Conservation (phyloP, 2,888 invertebrate species). For the Campaea margaritaria region DNA sequence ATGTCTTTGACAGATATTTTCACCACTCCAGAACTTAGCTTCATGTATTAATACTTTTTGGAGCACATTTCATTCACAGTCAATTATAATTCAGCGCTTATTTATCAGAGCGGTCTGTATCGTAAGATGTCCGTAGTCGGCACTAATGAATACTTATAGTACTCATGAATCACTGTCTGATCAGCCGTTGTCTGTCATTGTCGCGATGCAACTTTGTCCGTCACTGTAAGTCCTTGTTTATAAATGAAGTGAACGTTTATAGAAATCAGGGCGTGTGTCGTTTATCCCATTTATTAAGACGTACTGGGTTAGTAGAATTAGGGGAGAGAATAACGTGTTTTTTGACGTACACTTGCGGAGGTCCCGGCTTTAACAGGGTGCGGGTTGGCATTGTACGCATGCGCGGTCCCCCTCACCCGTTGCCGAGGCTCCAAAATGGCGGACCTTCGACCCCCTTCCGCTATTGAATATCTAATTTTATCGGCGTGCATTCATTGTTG, state of each 20-base stretch:
- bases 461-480: slow-evolving; percentile 85
- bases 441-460: slow-evolving; percentile 79
- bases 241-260: slow-evolving; percentile 37
- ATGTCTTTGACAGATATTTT: slow-evolving; percentile 13
- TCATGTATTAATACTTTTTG: background rate
- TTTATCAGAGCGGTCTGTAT: slow-evolving; percentile 7
- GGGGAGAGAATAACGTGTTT: slow-evolving; percentile 83
- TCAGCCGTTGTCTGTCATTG: slow-evolving; percentile 74
- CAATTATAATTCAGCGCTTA: slow-evolving; percentile 4
- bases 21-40: slow-evolving; percentile 11
- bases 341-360: slow-evolving; percentile 80
- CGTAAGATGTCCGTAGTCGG: slow-evolving; percentile 46
- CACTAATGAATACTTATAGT: slow-evolving; percentile 52
- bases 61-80: background rate
- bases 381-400: slow-evolving; percentile 74
- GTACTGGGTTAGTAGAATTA: slow-evolving; percentile 82
- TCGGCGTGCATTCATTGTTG: slow-evolving; percentile 75
- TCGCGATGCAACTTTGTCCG: slow-evolving; percentile 42
- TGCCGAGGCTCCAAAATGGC: slow-evolving; percentile 80
- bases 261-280: slow-evolving; percentile 60
- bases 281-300: slow-evolving; percentile 72
- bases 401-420: slow-evolving; percentile 76
- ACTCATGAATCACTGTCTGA: slow-evolving; percentile 60
- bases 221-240: slow-evolving; percentile 22
- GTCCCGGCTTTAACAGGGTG: slow-evolving; percentile 80